Conservation (phyloP, 1,140 invertebrate genomes). For the Diachasma alloeum region DNA sequence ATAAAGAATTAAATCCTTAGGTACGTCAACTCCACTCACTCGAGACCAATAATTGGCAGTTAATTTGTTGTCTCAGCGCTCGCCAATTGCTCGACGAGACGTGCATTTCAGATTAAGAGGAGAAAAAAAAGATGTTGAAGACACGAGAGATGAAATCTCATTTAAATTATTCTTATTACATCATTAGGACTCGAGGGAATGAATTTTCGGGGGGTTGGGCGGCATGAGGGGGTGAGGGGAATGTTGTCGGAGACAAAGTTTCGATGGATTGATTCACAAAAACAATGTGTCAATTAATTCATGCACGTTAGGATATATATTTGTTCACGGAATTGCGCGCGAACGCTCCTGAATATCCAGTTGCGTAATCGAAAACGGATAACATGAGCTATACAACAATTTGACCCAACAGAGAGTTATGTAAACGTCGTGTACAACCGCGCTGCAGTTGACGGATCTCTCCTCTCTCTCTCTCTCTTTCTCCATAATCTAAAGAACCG, state of each 20-base stretch:
- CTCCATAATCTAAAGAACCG: neutral
- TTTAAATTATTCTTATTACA: neutral
- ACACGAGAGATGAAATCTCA: neutral
- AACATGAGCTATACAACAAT: constrained; percentile 23
- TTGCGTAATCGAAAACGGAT: constrained; percentile 28
- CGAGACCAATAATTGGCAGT: constrained; percentile 39
- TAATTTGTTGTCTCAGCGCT: constrained; percentile 44
- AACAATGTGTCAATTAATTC: constrained; percentile 46
- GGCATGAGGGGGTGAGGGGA: too few species aligned
- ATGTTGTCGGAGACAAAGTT: neutral
- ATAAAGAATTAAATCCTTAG: constrained; percentile 2
- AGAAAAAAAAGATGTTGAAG: constrained; percentile 18
- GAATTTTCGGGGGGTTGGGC: too few species aligned
- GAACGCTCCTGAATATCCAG: neutral
- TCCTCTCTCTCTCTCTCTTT: constrained; percentile 20
- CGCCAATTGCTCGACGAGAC: constrained; percentile 29
- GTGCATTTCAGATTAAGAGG: constrained; percentile 19
- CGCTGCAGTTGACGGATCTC: constrained; percentile 49
- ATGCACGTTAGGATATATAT: constrained; percentile 20
- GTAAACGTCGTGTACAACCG: constrained; percentile 43
- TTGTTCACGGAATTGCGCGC: neutral
- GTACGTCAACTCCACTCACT: neutral
- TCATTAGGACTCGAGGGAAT: neutral
- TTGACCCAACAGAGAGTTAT: constrained; percentile 40
- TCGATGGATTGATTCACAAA: constrained; percentile 26